Base-by-base conservation (phyloP, 1,140 invertebrate genomes). In the Drosophila ananassae region DNA sequence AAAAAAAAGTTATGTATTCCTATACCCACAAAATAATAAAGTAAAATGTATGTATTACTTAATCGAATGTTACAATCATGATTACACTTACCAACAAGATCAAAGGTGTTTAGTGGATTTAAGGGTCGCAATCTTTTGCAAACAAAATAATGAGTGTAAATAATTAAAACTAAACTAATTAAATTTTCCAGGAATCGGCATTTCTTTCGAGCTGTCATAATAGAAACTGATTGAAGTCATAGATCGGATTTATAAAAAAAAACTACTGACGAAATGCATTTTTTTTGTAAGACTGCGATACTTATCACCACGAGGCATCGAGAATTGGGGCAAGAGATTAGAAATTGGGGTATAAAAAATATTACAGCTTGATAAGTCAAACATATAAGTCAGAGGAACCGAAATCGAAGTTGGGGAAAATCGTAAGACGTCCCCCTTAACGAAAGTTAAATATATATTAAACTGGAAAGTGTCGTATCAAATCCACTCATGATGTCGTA, bases 261-360 rank as follows among this genome's bases (percentile, higher is more conserved):
- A 24, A 28, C 5, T 22, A 8, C 7, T 46, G 21, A 21, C 25
- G 12, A 59, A 48, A 32, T 62, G 56, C 44, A 62, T 32, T 47
- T 21, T 21, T 17, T 47, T 56, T 53, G 2, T 24, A 62, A 44
- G 21, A 10, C 22, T 10, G 41, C 12, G 21, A 3, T 39, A 4
- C 55, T 74, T 57, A 74, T 74, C 72, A 39, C 9, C n/a, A 3
- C 22, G 21, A 57, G 13, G 21, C 71, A 74, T 74, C 72, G 17
- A 10, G 13, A 57, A 74, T 74, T 74, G 72, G 71, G 59, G 39
- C 72, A 53, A 28, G 17, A 39, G 72, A 74, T 74, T 74, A 37
- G 41, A 39, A 57, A 75, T 74, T 64, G 47, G 47, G 71, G 53
- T 25, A 21, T 21, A 37, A 22, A 66, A 46, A 50, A 39, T 62